phyloP scores from a whole-genome alignment of 37 sponge, comb jelly and placozoan species.

The Spongia lamella region DNA sequence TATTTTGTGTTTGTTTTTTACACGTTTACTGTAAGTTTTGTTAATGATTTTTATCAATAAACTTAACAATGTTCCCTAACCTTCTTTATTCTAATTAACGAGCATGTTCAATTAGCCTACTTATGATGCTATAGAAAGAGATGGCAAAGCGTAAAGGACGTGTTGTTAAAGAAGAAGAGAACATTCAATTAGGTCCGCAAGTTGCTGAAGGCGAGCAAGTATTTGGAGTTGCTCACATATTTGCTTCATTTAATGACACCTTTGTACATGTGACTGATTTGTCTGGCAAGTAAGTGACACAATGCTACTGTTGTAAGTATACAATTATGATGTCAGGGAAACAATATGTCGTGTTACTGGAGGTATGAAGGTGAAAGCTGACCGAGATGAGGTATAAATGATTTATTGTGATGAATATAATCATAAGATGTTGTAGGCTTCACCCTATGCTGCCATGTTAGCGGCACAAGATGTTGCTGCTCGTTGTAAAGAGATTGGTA shows the following conservation, averaged over 20 bases:
- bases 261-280: slow-evolving; percentile 99
- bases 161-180: slow-evolving; percentile 82
- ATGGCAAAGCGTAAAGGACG: slow-evolving; percentile 91
- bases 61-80: not conserved
- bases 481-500: slow-evolving; percentile 91
- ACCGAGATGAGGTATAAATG: slow-evolving; percentile 93
- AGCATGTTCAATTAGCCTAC: not conserved
- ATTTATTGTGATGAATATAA: not conserved
- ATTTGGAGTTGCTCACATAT: slow-evolving; percentile 99
- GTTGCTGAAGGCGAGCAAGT: slow-evolving; percentile 95
- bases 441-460: slow-evolving; percentile 99
- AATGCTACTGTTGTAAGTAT: not conserved
- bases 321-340: slow-evolving; percentile 51
- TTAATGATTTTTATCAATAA: not conserved
- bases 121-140: not conserved
- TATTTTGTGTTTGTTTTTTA: too few species aligned
- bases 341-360: slow-evolving; percentile 98
- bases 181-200: slow-evolving; percentile 84
- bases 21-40: not conserved
- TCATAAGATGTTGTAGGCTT: slow-evolving; percentile 51
- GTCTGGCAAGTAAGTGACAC: slow-evolving; percentile 78
- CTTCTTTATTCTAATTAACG: not conserved
- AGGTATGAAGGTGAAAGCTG: slow-evolving; percentile 99
- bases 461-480: slow-evolving; percentile 99
- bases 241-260: slow-evolving; percentile 99